Base-by-base conservation (phyloP, 64 coral and sea anemone genomes). In the Pachyseris speciosa region DNA sequence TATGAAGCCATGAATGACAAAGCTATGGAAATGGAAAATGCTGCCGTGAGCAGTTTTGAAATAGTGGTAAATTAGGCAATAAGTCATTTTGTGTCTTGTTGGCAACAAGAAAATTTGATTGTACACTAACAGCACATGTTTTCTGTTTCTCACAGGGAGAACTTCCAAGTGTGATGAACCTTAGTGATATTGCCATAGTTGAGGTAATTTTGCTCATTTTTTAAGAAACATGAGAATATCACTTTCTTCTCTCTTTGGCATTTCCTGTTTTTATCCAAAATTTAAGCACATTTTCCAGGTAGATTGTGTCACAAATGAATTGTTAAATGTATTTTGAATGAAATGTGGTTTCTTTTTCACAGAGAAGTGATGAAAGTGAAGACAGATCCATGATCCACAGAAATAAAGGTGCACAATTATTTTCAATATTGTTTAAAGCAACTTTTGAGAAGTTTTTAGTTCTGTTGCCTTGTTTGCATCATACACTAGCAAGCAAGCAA, bases 131-230 rank as follows among this genome's bases (percentile, higher is more conserved):
- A n/a, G n/a, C 5, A 38, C 29, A n/a, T 24, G 25, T 83, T 37
- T 51, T 71, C 22, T 72, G 2, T 72, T 52, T 83, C 15, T 69
- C 37, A 22, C 47, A 95, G 94, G 90, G 77, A 29, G 78, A 89
- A 52, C 69, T 88, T 43, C 64, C 90, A 69, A 44, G 67, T 52
- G 84, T 88, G 16, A 61, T 96, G 74, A 69, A 81, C 55, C 68
- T 96, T 30, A 79, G 94, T 83, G 80, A 89, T 63, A 83, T 96
- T 84, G 85, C 84, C 13, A 84, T 41, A 34, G 83, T 96, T 75
- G 94, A 92, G 89, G 94, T 96, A 57, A 55, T 34, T 25, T 83
- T 64, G 16, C 66, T 66, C 30, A 42, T 59, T 65, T 38, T 83
- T 44, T 9, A 19, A 48, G 20, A 31, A 19, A 38, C 67, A 40